Conservation (phyloP, 2,797 vertebrate species). For the Pseudotriccus pelzelni region DNA sequence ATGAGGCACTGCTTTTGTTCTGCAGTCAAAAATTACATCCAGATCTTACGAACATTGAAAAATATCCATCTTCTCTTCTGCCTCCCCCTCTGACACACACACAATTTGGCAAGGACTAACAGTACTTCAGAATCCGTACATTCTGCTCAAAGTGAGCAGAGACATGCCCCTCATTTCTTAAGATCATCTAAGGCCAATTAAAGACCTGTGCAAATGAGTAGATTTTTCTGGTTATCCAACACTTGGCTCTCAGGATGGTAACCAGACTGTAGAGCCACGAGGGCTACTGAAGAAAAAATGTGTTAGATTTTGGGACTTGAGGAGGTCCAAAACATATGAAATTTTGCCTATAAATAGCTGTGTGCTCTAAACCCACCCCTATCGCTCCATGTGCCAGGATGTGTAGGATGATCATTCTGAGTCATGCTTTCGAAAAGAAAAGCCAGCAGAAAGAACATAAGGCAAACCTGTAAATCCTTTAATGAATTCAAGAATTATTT, state of each 20-base stretch:
- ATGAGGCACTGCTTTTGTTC: conserved; percentile 74
- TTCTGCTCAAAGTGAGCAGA: conserved; percentile 22
- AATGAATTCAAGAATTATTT: conserved; percentile 67
- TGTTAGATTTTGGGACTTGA: not conserved
- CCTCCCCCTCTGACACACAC: conserved; percentile 9
- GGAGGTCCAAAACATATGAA: not conserved
- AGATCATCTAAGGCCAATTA: conserved; percentile 7
- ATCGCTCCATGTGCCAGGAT: conserved; percentile 32
- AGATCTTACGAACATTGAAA: conserved; percentile 40
- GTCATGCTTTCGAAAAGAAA: conserved; percentile 48
- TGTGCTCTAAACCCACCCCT: not conserved
- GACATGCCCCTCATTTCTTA: not conserved
- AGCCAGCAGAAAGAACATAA: conserved; percentile 53
- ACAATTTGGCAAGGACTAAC: conserved; percentile 12
- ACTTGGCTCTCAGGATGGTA: not conserved
- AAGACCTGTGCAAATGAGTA: not conserved
- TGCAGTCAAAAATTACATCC: conserved; percentile 68
- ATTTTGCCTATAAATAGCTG: conserved; percentile 18
- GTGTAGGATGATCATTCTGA: conserved; percentile 42
- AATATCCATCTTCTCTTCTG: conserved; percentile 15
- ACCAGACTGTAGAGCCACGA: not conserved
- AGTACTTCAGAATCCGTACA: conserved; percentile 16
- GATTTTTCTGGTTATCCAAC: not conserved
- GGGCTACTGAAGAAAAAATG: not conserved
- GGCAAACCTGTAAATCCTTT: conserved; percentile 62